Percentiles rank a stretch among this genome's conserved stretches.
Conservation (phyloP, 2,113 vertebrate species). For the Menura novaehollandiae region DNA sequence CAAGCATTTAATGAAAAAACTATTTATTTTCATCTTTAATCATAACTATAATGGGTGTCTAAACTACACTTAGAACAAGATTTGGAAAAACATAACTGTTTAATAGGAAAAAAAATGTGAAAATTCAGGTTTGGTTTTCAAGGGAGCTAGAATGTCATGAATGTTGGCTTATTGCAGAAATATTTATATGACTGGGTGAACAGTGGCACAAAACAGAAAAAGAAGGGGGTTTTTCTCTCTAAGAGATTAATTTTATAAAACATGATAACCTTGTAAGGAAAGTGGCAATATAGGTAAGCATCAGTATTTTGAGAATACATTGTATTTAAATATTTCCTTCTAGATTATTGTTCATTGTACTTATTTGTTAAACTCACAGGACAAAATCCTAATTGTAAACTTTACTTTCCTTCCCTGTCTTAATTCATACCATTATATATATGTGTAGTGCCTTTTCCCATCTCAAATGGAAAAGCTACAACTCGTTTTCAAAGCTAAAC, state of each 20-base stretch:
- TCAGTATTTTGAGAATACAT: neutral
- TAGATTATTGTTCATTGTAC: neutral
- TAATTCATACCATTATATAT: neutral
- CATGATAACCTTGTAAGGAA: neutral
- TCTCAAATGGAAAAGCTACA: neutral
- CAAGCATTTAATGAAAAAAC: neutral
- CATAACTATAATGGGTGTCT: neutral
- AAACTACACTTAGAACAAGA: neutral
- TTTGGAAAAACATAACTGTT: neutral
- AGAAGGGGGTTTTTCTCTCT: neutral
- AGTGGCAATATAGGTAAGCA: neutral
- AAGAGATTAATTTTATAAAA: neutral
- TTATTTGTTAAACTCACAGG: neutral
- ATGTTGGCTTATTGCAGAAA: neutral
- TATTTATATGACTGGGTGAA: neutral
- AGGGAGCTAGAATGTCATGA: neutral
- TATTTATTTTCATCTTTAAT: neutral
- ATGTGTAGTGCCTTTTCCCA: neutral
- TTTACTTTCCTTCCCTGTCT: neutral
- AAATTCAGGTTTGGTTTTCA: neutral
- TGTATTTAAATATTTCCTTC: neutral
- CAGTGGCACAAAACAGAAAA: neutral
- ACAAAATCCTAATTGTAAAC: neutral
- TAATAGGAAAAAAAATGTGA: neutral
- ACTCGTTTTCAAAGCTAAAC: neutral